A percentile compares a stretch with the other conserved stretches of the same genome.
Evolutionary conservation across 2,113 vertebrate genomes (phyloP).

Genomic region (Haemorhous mexicanus): DNA sequence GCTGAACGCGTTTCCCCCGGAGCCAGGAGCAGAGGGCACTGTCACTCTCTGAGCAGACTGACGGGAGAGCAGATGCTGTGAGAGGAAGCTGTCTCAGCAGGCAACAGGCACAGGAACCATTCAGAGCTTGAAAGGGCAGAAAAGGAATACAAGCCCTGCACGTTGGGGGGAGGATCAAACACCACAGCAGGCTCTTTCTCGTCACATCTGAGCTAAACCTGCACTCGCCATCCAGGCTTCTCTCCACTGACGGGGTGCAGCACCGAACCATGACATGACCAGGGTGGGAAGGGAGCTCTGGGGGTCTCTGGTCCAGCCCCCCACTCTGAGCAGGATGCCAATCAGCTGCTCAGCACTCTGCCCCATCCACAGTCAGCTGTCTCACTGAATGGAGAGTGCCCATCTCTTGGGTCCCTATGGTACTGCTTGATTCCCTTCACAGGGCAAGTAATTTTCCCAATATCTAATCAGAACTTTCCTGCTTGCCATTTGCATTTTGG

Average conservation of each 20-base stretch:
- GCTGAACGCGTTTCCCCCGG: neutral
- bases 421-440: neutral
- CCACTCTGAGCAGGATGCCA: fast-evolving
- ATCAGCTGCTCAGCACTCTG: neutral
- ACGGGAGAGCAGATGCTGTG: neutral
- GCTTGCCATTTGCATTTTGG: neutral
- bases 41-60: neutral
- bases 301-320: neutral
- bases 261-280: neutral
- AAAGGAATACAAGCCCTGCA: neutral
- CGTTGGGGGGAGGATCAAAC: neutral
- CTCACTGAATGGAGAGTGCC: neutral
- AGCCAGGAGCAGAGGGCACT: neutral
- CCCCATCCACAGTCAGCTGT: neutral
- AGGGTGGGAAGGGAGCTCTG: neutral
- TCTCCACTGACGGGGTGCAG: fast-evolving
- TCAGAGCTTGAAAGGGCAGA: neutral
- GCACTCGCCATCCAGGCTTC: neutral
- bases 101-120: neutral
- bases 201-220: neutral
- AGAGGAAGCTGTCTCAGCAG: constrained; percentile 10
- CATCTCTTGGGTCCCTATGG: neutral
- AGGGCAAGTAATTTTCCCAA: neutral
- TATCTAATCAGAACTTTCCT: neutral
- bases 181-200: neutral